Percentiles rank a stretch among this genome's conserved stretches.
phyloP scores from a whole-genome alignment of 2,888 invertebrate species.

The Pyrrhia umbra region DNA sequence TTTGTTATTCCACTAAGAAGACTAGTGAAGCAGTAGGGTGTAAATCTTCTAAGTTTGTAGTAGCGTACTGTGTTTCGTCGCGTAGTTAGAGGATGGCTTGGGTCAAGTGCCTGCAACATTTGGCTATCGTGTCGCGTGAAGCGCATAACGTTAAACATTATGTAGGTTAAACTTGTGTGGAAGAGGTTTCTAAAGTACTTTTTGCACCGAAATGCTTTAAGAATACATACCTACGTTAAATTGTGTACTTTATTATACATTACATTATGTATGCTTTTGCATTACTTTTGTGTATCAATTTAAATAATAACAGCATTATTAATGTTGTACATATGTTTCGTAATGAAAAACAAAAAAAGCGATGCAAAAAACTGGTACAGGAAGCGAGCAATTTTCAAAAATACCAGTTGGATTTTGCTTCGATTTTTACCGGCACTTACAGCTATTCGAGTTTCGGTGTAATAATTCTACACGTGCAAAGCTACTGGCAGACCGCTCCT shows the following conservation, averaged over 20 bases:
- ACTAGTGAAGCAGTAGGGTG: conserved; percentile 2
- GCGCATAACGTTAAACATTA: conserved; percentile 20
- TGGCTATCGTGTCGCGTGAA: conserved; percentile 40
- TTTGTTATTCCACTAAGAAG: conserved; percentile 6
- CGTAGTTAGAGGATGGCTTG: conserved; percentile 30
- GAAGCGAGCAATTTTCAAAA: conserved; percentile 21
- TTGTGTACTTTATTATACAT: background rate
- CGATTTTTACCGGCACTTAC: conserved; percentile 34
- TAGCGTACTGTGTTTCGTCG: conserved; percentile 14
- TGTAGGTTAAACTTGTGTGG: conserved; percentile 19
- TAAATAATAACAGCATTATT: background rate
- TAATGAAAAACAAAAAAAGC: conserved; percentile 1
- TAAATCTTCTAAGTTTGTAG: conserved; percentile 28
- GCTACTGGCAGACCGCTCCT: conserved; percentile 2
- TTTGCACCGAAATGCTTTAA: conserved; percentile 10
- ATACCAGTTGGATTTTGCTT: conserved; percentile 7
- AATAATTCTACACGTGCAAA: conserved; percentile 39
- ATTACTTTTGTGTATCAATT: conserved; percentile 2
- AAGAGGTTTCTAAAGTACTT: conserved; percentile 19
- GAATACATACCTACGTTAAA: conserved; percentile 1
- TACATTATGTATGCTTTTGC: background rate
- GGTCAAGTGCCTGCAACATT: conserved; percentile 48
- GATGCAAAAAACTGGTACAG: conserved; percentile 1
- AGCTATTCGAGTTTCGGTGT: conserved; percentile 22
- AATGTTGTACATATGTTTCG: background rate